Base-by-base conservation (phyloP, 2,113 vertebrate species). In the Alexandromys fortis region DNA sequence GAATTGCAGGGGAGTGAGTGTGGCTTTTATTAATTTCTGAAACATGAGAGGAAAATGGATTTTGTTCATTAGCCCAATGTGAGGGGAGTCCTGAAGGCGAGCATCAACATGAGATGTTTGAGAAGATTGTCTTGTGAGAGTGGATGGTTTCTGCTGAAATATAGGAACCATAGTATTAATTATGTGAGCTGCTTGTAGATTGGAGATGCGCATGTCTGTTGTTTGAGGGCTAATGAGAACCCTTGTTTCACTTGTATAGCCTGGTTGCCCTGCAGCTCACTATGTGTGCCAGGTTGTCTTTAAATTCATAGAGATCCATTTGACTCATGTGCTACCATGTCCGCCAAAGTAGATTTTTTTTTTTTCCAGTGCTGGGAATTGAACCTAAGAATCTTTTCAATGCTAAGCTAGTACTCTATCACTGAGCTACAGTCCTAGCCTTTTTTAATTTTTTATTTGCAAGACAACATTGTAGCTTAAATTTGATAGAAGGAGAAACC, bases 41-140 rank as follows among this genome's bases (percentile, higher is more conserved):
- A 90, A 91, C 28, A 38, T 78, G 79, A 81, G 47, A 96, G n/a
- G 76, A 91, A 33, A 93, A 45, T 82, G 10, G 3, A 47, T 91
- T 94, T 95, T 86, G 65, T 9, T 75, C 10, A 81, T 58, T 77
- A 83, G 4, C 8, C 30, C 58, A 68, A 10, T 14, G 7, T 73
- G 12, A 77, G 33, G 35, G 83, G 68, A 92, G 11, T 22, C 33
- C 52, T 7, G 72, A 38, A 92, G 49, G 9, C 52, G 78, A 94
- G 70, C 79, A n/a, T 76, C 45, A 68, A 76, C 22, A n/a, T 76
- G 58, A 19, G 94, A 17, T 93, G 14, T 86, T 77, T 94, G 67
- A 83, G 33, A 76, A 90, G 58, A 75, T 16, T 87, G 45, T 52
- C 35, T 24, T n/a, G 19, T 87, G 55, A 91, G 33, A 88, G 9